These are phyloP conservation scores for Mythimna pallens DNA, from an alignment of 2,888 invertebrate genomes.

Conservation along the genomic window DNA sequence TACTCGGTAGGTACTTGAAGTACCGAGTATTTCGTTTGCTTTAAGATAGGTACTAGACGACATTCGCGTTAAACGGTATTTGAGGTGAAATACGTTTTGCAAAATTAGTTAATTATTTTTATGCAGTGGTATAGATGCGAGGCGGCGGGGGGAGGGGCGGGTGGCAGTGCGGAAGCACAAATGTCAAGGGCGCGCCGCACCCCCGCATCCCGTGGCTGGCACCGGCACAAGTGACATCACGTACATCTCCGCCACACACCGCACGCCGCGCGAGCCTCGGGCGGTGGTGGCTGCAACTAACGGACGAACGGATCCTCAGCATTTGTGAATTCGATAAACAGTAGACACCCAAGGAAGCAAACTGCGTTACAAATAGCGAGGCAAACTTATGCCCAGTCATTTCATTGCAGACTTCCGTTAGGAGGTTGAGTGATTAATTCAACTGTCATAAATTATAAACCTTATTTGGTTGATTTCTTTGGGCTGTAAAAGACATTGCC, in stretches of 20 bases:
- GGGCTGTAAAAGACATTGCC: too few species aligned
- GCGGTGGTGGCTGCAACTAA: background rate
- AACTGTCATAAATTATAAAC: too few species aligned
- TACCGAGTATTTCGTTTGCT: background rate
- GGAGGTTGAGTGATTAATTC: too few species aligned
- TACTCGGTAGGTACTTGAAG: background rate
- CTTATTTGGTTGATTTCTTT: too few species aligned
- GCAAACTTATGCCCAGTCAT: too few species aligned
- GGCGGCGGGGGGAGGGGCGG: background rate
- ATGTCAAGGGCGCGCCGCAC: slow-evolving; percentile 32
- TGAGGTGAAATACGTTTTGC: background rate
- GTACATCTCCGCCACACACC: slow-evolving; percentile 4
- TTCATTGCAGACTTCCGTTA: too few species aligned
- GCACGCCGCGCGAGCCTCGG: background rate
- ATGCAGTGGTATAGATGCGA: background rate
- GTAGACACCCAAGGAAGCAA: background rate
- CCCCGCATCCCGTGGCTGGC: background rate
- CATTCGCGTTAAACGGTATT: background rate
- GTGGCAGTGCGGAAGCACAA: slow-evolving; percentile 14
- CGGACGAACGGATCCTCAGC: background rate
- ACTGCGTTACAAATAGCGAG: too few species aligned
- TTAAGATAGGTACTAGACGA: background rate
- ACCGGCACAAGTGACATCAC: background rate
- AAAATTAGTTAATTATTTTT: slow-evolving; percentile 3
- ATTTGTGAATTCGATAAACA: background rate